Conservation (phyloP, 2,113 vertebrate genomes). For the Suricata suricatta region DNA sequence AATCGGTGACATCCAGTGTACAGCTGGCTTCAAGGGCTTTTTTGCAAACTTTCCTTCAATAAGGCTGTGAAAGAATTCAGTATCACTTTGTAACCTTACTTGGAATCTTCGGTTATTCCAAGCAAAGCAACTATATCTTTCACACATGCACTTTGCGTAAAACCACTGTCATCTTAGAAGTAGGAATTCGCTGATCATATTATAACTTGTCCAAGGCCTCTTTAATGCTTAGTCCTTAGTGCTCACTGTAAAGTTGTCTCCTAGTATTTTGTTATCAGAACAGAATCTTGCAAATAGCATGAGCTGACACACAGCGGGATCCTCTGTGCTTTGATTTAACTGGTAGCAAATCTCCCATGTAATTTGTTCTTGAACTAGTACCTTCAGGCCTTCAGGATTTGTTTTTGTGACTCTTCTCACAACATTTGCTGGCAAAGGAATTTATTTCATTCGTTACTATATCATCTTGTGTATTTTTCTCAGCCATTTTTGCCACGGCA, state of each 20-base stretch:
- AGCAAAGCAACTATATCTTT: neutral
- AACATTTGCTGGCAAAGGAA: neutral
- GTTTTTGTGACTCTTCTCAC: neutral
- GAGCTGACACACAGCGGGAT: no score
- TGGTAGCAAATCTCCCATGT: neutral
- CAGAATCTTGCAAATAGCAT: neutral
- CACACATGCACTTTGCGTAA: fast-evolving
- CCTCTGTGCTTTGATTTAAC: neutral
- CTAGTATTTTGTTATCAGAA: neutral
- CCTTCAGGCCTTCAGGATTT: neutral
- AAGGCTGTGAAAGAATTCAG: neutral
- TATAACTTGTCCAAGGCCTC: neutral
- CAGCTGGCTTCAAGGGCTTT: neutral
- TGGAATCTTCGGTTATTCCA: neutral
- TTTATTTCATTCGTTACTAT: neutral
- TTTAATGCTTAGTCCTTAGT: neutral
- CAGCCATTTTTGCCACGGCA: neutral
- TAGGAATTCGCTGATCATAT: neutral
- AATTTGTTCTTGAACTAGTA: neutral
- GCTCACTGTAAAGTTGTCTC: neutral
- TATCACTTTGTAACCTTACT: fast-evolving
- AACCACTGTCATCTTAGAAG: fast-evolving
- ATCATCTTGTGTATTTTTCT: neutral
- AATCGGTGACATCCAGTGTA: fast-evolving
- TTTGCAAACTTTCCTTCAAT: neutral